Evolutionary conservation across 2,888 invertebrate species (phyloP).

Genomic region (Dysmachus trigonus): DNA sequence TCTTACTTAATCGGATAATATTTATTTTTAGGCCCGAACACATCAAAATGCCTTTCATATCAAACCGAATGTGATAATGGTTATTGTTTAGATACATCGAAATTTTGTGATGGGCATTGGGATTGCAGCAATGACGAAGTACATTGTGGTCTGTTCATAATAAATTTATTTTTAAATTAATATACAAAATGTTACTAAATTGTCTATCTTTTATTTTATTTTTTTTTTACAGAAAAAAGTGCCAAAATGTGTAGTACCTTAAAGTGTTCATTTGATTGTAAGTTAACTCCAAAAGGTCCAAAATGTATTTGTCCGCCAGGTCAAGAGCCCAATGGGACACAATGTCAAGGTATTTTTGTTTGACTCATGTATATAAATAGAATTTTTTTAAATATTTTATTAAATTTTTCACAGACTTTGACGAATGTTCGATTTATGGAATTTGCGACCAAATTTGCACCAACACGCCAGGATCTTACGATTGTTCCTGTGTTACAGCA

Average conservation of each 20-base stretch:
- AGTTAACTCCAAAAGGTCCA: constrained; percentile 75
- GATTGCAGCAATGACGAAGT: constrained; percentile 64
- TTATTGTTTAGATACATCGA: constrained; percentile 61
- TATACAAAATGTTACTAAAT: neutral
- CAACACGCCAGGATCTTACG: constrained; percentile 74
- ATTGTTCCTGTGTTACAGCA: constrained; percentile 78
- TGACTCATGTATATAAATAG: neutral
- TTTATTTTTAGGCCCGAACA: constrained; percentile 66
- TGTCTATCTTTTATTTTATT: neutral
- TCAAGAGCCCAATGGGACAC: constrained; percentile 68
- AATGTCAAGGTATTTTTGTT: constrained; percentile 67
- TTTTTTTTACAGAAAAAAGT: constrained; percentile 56
- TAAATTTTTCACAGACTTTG: constrained; percentile 69
- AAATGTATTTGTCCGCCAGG: constrained; percentile 80
- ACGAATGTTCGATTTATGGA: constrained; percentile 79
- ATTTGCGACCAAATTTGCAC: constrained; percentile 79
- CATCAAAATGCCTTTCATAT: constrained; percentile 73
- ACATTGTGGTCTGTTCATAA: constrained; percentile 58
- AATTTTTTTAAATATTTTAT: neutral
- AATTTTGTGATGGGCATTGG: constrained; percentile 62
- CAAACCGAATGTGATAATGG: constrained; percentile 71
- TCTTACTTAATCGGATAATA: neutral
- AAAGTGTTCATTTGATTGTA: constrained; percentile 75
- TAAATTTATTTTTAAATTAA: neutral
- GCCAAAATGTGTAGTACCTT: constrained; percentile 65